Evolutionary conservation across 2,113 vertebrate genomes (phyloP).

Genomic region (Varanus salvator): DNA sequence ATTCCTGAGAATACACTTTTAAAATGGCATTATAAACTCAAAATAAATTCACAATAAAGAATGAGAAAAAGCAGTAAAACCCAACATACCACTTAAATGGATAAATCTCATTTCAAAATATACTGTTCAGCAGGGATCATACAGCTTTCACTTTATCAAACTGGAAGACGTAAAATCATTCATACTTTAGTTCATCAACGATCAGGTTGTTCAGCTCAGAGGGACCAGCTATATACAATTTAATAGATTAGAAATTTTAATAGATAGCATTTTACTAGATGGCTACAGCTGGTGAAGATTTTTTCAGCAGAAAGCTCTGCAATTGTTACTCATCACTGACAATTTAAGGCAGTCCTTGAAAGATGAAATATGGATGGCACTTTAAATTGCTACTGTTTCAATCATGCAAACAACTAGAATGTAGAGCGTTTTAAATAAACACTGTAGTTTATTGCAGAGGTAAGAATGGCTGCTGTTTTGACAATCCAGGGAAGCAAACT

Average conservation of each 20-base stretch:
- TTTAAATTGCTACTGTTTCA: background rate
- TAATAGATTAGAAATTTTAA: background rate
- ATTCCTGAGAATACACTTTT: constrained; percentile 56
- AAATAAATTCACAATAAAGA: constrained; percentile 71
- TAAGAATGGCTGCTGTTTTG: background rate
- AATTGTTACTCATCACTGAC: background rate
- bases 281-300: background rate
- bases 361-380: background rate
- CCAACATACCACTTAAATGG: constrained; percentile 72
- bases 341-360: background rate
- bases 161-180: constrained; percentile 75
- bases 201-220: background rate
- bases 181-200: constrained; percentile 69
- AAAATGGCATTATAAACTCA: constrained; percentile 74
- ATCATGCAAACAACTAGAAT: background rate
- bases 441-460: background rate
- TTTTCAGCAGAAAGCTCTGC: background rate
- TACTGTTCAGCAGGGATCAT: constrained; percentile 65
- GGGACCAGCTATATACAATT: background rate
- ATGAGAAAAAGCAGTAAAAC: constrained; percentile 69
- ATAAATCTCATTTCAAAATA: constrained; percentile 71
- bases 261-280: background rate
- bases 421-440: background rate
- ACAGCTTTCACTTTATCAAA: constrained; percentile 63
- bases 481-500: background rate